Conservation (phyloP, 2,888 invertebrate species). For the Nemotelus nigrinus region DNA sequence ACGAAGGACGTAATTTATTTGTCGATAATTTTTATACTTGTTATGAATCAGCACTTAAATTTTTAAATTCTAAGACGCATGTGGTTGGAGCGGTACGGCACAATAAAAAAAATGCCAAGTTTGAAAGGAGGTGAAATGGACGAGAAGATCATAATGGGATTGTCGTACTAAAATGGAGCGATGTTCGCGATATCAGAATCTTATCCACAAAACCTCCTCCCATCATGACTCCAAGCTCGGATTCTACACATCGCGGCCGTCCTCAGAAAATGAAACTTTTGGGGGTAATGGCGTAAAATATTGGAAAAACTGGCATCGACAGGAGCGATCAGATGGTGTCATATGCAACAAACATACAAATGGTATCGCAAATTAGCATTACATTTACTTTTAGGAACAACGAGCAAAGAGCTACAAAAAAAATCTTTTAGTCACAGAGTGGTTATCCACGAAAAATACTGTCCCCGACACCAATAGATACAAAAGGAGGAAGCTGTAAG, state of each 20-base stretch:
- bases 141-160: slow-evolving; percentile 57
- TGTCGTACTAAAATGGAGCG: slow-evolving; percentile 57
- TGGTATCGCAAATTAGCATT: too few species aligned
- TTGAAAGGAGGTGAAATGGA: not conserved
- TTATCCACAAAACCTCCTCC: slow-evolving; percentile 57
- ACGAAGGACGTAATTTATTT: slow-evolving; percentile 56
- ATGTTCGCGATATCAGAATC: slow-evolving; percentile 57
- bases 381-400: too few species aligned
- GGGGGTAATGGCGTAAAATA: not conserved
- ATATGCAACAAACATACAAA: not conserved
- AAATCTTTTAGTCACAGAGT: not conserved
- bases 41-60: too few species aligned
- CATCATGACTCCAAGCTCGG: slow-evolving; percentile 51
- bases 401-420: not conserved
- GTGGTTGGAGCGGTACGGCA: too few species aligned
- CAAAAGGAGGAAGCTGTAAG: not conserved
- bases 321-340: not conserved
- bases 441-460: slow-evolving; percentile 1
- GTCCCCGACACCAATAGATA: not conserved
- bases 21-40: too few species aligned
- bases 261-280: not conserved
- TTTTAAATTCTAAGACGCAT: too few species aligned
- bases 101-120: too few species aligned
- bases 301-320: not conserved
- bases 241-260: not conserved